Percentiles rank a stretch among this genome's conserved stretches.
Conservation (phyloP, 2,113 vertebrate species). For the Hemicordylus capensis region DNA sequence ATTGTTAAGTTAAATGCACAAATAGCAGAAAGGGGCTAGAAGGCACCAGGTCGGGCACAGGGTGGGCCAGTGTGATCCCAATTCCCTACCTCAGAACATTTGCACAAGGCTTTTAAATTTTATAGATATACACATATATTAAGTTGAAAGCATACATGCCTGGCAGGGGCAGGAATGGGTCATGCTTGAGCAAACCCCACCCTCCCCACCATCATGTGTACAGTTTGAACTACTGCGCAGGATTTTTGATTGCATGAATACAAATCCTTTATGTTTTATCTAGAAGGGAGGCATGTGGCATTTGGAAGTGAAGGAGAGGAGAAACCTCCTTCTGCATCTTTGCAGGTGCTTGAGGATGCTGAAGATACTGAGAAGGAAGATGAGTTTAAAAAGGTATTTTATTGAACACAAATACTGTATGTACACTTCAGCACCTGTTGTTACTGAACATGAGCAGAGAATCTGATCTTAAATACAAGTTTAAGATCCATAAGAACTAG, state of each 20-base stretch:
- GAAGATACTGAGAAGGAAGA: slow-evolving; percentile 70
- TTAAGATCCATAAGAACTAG: too few relatives aligned
- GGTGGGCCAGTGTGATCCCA: too few relatives aligned
- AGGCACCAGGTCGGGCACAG: too few relatives aligned
- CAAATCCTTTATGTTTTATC: slow-evolving; percentile 62
- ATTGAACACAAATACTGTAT: neutral
- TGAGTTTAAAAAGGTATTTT: slow-evolving; percentile 82
- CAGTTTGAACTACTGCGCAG: neutral
- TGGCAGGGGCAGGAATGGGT: neutral
- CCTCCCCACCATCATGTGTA: neutral
- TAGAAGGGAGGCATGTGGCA: slow-evolving; percentile 53
- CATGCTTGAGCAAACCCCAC: neutral
- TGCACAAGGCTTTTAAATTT: too few relatives aligned
- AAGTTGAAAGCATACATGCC: neutral
- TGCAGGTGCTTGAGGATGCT: slow-evolving; percentile 37
- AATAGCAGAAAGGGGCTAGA: too few relatives aligned
- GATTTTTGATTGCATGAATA: neutral
- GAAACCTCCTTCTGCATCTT: slow-evolving; percentile 4
- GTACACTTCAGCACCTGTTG: neutral
- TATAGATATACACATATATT: too few relatives aligned
- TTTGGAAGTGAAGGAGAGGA: slow-evolving; percentile 63
- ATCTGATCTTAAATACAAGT: too few relatives aligned
- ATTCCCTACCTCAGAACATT: too few relatives aligned
- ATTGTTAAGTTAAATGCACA: neutral
- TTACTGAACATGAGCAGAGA: neutral